Conservation (phyloP, 2,113 vertebrate species). For the Pangasianodon gigas region DNA sequence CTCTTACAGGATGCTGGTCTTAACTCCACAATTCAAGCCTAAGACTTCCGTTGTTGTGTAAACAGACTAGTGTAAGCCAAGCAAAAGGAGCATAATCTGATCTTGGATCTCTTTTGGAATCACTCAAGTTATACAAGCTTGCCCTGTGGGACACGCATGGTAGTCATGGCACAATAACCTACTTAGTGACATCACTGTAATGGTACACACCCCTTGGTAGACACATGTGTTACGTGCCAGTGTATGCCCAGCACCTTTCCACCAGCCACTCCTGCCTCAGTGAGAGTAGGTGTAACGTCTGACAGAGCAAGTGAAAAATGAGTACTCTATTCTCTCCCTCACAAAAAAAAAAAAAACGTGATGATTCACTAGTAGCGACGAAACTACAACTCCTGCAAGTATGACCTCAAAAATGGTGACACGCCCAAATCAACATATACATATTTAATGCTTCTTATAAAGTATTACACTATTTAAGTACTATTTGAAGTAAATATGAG, state of each 20-base stretch:
- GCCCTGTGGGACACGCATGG: conserved; percentile 41
- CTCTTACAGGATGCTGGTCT: conserved; percentile 22
- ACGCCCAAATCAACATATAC: conserved; percentile 27
- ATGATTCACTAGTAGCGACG: conserved; percentile 48
- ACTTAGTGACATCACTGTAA: conserved; percentile 39
- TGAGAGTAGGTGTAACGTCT: conserved; percentile 42
- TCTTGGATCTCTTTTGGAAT: conserved; percentile 43
- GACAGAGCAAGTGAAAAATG: conserved; percentile 26
- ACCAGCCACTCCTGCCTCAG: conserved; percentile 37
- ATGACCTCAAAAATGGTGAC: conserved; percentile 31
- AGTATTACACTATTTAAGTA: neutral
- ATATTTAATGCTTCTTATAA: neutral
- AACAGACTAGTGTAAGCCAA: conserved; percentile 59
- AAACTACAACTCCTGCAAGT: conserved; percentile 39
- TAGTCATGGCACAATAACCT: conserved; percentile 49
- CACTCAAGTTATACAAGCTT: conserved; percentile 50
- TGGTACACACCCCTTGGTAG: conserved; percentile 36
- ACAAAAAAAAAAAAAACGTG: conserved; percentile 17
- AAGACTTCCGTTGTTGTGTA: conserved; percentile 64
- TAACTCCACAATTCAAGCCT: conserved; percentile 53
- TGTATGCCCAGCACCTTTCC: conserved; percentile 27
- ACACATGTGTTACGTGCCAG: conserved; percentile 29
- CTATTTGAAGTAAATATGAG: neutral
- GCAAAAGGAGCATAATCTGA: conserved; percentile 45
- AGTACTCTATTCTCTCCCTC: conserved; percentile 34